A percentile compares a stretch with the other conserved stretches of the same genome.
These are phyloP conservation scores for Urocyon cinereoargenteus DNA, from an alignment of 2,797 vertebrate species.

Conservation along the genomic window DNA sequence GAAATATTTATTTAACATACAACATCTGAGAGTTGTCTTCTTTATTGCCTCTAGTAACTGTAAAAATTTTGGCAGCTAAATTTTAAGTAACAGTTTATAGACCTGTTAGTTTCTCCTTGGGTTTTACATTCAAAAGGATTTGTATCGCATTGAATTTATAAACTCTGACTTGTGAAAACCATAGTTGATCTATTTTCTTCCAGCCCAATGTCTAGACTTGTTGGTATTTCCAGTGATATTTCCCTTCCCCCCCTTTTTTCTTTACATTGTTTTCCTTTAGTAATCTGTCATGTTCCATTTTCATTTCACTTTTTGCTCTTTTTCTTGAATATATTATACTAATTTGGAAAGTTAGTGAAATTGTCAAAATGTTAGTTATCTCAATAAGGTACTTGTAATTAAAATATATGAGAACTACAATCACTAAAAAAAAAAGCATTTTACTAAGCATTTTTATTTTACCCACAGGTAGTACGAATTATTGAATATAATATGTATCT, in stretches of 20 bases:
- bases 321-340: conserved; percentile 69
- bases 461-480: background rate
- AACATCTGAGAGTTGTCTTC: background rate
- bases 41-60: background rate
- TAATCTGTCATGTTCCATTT: conserved; percentile 65
- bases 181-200: too few relatives aligned
- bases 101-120: conserved; percentile 57
- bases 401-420: conserved; percentile 77
- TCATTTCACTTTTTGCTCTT: conserved; percentile 12
- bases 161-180: conserved; percentile 26
- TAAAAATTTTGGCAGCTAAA: background rate
- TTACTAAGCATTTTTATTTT: conserved; percentile 4
- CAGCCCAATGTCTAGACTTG: too few relatives aligned
- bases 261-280: conserved; percentile 52
- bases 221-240: background rate
- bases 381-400: conserved; percentile 74
- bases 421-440: conserved; percentile 54
- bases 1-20: background rate
- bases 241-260: background rate
- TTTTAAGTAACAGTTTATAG: conserved; percentile 67
- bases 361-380: conserved; percentile 58
- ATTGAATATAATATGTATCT: background rate
- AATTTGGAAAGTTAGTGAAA: conserved; percentile 79
- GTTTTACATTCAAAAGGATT: conserved; percentile 58
- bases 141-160: conserved; percentile 57